A percentile compares a stretch with the other conserved stretches of the same genome.
phyloP scores from a whole-genome alignment of 2,113 vertebrate species.

The Ginglymostoma cirratum region DNA sequence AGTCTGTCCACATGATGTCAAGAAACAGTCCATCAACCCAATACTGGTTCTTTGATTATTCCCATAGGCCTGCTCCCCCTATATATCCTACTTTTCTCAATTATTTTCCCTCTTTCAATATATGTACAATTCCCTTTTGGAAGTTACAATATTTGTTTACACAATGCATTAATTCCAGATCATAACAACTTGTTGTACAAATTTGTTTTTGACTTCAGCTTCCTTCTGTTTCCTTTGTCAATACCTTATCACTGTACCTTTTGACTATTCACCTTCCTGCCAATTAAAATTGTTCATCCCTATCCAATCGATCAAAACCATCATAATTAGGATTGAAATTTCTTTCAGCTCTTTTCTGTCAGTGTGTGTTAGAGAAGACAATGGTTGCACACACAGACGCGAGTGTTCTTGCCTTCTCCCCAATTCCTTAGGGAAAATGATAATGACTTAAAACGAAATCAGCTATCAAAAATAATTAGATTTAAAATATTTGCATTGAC shows the following conservation, averaged over 20 bases:
- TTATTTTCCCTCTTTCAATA: neutral
- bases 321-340: neutral
- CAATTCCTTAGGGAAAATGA: neutral
- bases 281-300: neutral
- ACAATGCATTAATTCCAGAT: neutral
- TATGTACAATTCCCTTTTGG: neutral
- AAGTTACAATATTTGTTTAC: neutral
- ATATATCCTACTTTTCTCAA: no score
- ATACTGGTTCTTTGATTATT: no score
- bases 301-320: neutral
- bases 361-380: neutral
- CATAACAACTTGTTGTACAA: neutral
- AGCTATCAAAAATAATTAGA: neutral
- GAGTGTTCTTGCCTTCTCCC: neutral
- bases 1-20: no score
- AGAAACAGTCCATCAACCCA: no score
- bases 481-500: neutral
- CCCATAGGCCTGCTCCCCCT: no score
- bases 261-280: neutral
- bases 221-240: neutral
- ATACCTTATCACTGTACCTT: neutral
- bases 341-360: neutral
- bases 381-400: neutral
- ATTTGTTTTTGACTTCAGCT: neutral
- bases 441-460: conserved; percentile 14